Percentiles rank a stretch among this genome's conserved stretches.
Evolutionary conservation across 2,888 invertebrate species (phyloP).

Genomic region (Cheilosia vernalis): DNA sequence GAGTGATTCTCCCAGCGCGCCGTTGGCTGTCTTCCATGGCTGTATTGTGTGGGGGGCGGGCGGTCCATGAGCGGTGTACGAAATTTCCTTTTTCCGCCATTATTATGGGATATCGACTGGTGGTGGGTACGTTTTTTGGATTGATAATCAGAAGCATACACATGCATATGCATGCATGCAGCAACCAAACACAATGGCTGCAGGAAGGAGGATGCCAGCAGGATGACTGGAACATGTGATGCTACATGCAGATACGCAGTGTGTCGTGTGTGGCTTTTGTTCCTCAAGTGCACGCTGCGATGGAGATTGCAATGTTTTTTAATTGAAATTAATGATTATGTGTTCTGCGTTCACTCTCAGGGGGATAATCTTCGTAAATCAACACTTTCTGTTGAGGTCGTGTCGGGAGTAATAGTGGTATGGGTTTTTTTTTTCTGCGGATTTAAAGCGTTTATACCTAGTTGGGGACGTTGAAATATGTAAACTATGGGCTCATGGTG

Average conservation of each 20-base stretch:
- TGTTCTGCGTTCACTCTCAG: constrained; percentile 30
- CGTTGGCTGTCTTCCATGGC: not conserved
- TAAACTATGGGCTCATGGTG: too few species aligned
- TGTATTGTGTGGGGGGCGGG: not conserved
- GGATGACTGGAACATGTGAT: constrained; percentile 29
- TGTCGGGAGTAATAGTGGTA: not conserved
- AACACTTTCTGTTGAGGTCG: constrained; percentile 30
- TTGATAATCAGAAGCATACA: constrained; percentile 38
- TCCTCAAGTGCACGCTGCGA: constrained; percentile 16
- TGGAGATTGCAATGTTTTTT: constrained; percentile 58
- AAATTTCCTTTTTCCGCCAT: constrained; percentile 26
- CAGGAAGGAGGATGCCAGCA: not conserved
- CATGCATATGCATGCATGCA: not conserved
- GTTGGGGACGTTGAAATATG: not conserved
- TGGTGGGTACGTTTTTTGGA: constrained; percentile 32
- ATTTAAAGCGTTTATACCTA: not conserved
- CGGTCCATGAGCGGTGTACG: not conserved
- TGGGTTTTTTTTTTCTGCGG: not conserved
- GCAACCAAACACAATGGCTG: not conserved
- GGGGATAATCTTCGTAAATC: constrained; percentile 64
- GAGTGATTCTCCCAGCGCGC: constrained; percentile 56
- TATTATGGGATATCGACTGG: constrained; percentile 41
- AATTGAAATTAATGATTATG: constrained; percentile 72
- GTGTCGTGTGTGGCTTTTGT: constrained; percentile 23
- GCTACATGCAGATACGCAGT: constrained; percentile 53